phyloP scores from a whole-genome alignment of 2,888 invertebrate species.

The Fissipunctia ypsillon region DNA sequence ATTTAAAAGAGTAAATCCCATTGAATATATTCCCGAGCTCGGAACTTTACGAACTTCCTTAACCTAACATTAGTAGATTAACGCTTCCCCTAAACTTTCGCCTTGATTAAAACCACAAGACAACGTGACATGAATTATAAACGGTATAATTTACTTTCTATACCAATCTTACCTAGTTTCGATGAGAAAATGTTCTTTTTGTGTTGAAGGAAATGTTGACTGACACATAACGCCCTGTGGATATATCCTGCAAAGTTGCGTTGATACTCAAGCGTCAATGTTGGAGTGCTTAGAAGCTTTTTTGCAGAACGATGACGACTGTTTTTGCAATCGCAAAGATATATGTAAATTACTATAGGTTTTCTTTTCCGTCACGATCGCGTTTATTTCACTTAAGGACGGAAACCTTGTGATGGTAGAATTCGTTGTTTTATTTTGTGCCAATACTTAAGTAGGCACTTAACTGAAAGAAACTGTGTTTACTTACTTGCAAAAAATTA shows the following conservation, averaged over 20 bases:
- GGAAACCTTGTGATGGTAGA: not conserved
- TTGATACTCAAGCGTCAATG: slow-evolving; percentile 6
- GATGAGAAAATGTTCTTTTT: slow-evolving; percentile 14
- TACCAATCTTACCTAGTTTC: slow-evolving; percentile 31
- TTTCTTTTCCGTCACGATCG: slow-evolving; percentile 19
- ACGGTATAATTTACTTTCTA: slow-evolving; percentile 64
- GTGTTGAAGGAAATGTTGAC: slow-evolving; percentile 22
- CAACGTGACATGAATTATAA: slow-evolving; percentile 78
- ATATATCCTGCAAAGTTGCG: slow-evolving; percentile 6
- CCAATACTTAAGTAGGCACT: not conserved
- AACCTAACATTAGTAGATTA: slow-evolving; percentile 81
- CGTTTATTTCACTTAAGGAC: not conserved
- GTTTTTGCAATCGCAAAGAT: slow-evolving; percentile 16
- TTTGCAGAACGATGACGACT: slow-evolving; percentile 19
- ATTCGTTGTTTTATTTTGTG: not conserved
- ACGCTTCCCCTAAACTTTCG: slow-evolving; percentile 76
- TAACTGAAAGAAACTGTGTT: not conserved
- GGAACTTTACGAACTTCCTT: slow-evolving; percentile 56
- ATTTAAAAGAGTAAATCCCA: slow-evolving; percentile 42
- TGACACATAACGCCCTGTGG: slow-evolving; percentile 8
- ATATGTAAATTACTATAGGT: slow-evolving; percentile 21
- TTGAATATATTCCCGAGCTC: slow-evolving; percentile 32
- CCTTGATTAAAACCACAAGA: slow-evolving; percentile 79
- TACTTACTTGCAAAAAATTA: not conserved
- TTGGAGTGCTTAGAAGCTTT: slow-evolving; percentile 33